Conservation (phyloP, 2,113 vertebrate genomes). For the Thalassarche chlororhynchos region DNA sequence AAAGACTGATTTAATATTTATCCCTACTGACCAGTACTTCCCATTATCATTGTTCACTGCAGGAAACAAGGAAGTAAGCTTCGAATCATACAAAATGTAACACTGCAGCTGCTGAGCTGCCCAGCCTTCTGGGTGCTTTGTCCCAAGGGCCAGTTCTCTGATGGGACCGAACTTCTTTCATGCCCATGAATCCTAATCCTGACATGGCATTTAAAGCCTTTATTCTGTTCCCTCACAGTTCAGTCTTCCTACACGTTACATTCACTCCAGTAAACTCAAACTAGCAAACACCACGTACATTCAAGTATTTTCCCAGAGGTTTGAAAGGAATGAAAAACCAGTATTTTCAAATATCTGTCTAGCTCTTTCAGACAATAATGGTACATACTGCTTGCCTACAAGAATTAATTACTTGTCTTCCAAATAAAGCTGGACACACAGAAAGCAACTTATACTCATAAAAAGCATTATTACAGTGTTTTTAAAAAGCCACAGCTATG, state of each 20-base stretch:
- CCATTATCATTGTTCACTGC: not conserved
- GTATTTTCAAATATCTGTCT: not conserved
- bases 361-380: not conserved
- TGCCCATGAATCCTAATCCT: not conserved
- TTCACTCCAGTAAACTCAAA: not conserved
- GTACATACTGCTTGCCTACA: not conserved
- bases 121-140: not conserved
- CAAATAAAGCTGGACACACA: not conserved
- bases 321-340: not conserved
- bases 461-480: not conserved
- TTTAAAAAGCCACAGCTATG: not conserved
- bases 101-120: not conserved
- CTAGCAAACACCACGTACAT: not conserved
- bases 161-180: not conserved
- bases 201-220: not conserved
- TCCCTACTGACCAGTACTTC: slow-evolving; percentile 13
- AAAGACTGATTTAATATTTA: slow-evolving; percentile 14
- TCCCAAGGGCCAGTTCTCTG: not conserved
- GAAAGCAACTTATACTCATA: not conserved
- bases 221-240: not conserved
- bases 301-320: not conserved
- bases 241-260: not conserved
- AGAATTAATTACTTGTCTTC: not conserved
- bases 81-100: not conserved
- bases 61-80: not conserved